phyloP scores from a whole-genome alignment of 2,888 invertebrate species.

The Physocephala rufipes region DNA sequence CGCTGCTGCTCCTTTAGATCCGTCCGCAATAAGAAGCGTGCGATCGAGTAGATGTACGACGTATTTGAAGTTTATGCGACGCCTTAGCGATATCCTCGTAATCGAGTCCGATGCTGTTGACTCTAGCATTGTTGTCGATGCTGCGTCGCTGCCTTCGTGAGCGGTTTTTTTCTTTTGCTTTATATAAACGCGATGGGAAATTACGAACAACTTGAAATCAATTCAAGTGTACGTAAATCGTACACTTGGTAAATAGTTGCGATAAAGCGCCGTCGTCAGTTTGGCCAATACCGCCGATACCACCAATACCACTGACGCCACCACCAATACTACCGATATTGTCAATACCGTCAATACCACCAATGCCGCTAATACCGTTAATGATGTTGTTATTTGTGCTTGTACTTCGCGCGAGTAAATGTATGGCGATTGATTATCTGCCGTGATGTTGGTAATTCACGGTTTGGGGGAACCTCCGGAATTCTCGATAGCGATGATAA shows the following conservation, averaged over 20 bases:
- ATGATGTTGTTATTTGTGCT: slow-evolving; percentile 25
- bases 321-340: too few relatives aligned
- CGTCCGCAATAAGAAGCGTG: too few relatives aligned
- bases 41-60: background rate
- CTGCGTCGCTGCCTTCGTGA: slow-evolving; percentile 31
- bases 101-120: background rate
- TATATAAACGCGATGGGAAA: slow-evolving; percentile 3
- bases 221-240: slow-evolving; percentile 15
- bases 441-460: slow-evolving; percentile 6
- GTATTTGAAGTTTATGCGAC: background rate
- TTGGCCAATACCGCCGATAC: slow-evolving; percentile 5
- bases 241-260: slow-evolving; percentile 1
- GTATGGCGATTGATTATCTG: background rate
- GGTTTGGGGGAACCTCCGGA: background rate
- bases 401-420: slow-evolving; percentile 5
- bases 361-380: slow-evolving; percentile 15
- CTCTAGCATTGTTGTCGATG: background rate
- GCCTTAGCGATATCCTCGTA: background rate
- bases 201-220: background rate
- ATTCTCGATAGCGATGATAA: slow-evolving; percentile 19
- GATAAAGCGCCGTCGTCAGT: slow-evolving; percentile 11
- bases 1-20: background rate
- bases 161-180: slow-evolving; percentile 23
- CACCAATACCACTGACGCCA: slow-evolving; percentile 34
- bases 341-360: too few relatives aligned